Percentiles rank a stretch among this genome's conserved stretches.
Conservation (phyloP, 2,113 vertebrate species). For the Panurus biarmicus region DNA sequence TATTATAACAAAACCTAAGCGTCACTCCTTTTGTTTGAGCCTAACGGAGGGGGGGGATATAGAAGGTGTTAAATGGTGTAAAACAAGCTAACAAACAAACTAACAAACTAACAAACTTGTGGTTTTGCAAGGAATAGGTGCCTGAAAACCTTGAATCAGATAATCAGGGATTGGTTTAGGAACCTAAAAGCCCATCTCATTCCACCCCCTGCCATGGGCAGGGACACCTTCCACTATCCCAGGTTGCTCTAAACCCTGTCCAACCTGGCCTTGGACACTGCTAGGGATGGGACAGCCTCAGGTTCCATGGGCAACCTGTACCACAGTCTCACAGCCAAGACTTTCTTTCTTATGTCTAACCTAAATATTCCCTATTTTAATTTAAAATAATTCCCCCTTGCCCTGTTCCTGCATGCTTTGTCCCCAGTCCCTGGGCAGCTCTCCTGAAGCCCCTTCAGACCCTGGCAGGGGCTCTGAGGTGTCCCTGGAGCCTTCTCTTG, state of each 20-base stretch:
- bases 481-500: neutral
- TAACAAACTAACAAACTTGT: neutral
- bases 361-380: neutral
- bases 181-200: neutral
- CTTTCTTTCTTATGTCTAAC: neutral
- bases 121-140: neutral
- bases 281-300: neutral
- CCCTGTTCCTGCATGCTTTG: neutral
- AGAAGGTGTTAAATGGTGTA: neutral
- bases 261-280: fast-evolving
- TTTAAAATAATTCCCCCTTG: neutral
- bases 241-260: fast-evolving
- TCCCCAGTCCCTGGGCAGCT: neutral
- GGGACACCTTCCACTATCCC: too few species aligned
- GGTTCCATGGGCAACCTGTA: fast-evolving
- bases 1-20: fast-evolving
- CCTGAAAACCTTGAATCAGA: neutral
- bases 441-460: neutral
- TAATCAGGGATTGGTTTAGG: neutral
- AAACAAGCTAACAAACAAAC: neutral
- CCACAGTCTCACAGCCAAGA: neutral
- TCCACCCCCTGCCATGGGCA: neutral
- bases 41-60: neutral
- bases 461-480: neutral
- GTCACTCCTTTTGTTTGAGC: fast-evolving